Evolutionary conservation across 2,797 vertebrate species (phyloP).

Genomic region (Coregonus suidteri): DNA sequence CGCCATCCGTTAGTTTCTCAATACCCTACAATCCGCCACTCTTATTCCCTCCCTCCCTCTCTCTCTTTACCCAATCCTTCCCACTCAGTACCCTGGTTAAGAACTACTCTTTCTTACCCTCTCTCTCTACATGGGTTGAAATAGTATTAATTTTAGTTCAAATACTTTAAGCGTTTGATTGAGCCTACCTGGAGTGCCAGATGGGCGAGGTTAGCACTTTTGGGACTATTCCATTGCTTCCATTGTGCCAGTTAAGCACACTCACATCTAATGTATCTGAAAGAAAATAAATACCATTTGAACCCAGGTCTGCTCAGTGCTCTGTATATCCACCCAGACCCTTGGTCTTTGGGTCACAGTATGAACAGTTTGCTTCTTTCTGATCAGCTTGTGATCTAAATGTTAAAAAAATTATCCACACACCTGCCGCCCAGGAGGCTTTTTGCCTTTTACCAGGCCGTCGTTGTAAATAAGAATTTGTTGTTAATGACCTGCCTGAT

Average conservation of each 20-base stretch:
- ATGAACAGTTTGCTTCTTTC: constrained; percentile 58
- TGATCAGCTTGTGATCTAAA: constrained; percentile 71
- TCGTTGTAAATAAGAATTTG: too few relatives aligned
- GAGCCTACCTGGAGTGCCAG: not conserved
- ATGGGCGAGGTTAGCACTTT: not conserved
- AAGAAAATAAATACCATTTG: not conserved
- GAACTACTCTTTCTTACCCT: not conserved
- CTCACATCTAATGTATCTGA: not conserved
- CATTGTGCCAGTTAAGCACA: not conserved
- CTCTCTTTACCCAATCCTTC: not conserved
- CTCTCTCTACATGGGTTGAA: not conserved
- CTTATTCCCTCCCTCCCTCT: not conserved
- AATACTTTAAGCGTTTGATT: not conserved
- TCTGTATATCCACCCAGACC: not conserved
- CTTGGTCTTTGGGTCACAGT: constrained; percentile 39
- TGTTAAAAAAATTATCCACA: constrained; percentile 10
- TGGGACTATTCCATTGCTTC: too few relatives aligned
- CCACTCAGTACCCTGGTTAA: not conserved
- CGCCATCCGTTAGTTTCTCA: constrained; percentile 6
- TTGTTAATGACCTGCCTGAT: too few relatives aligned
- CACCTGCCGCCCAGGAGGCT: too few relatives aligned
- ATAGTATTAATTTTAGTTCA: not conserved
- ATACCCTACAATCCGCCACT: not conserved
- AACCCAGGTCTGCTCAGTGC: not conserved
- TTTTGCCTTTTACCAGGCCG: too few relatives aligned